Evolutionary conservation across 1,140 invertebrate species (phyloP).

Genomic region (Pseudoatta argentina): DNA sequence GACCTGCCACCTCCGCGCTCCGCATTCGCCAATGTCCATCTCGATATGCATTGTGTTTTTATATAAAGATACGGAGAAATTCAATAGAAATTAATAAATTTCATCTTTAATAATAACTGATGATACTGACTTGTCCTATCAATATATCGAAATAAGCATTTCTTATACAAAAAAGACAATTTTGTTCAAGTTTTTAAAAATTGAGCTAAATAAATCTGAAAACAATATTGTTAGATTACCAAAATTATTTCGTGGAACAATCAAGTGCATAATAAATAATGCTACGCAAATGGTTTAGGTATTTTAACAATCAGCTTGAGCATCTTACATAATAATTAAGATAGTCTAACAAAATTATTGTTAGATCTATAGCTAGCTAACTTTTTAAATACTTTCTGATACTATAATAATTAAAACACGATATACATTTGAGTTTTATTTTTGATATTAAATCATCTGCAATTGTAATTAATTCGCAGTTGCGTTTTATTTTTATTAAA

Average conservation of each 20-base stretch:
- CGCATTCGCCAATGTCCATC: background rate
- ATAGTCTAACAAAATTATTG: too few species aligned
- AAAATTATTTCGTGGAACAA: too few species aligned
- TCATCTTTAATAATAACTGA: background rate
- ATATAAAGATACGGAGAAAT: background rate
- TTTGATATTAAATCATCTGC: background rate
- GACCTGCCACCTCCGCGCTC: background rate
- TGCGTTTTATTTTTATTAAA: background rate
- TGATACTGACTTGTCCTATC: background rate
- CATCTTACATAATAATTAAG: too few species aligned
- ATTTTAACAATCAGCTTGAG: too few species aligned
- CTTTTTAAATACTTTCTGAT: too few species aligned
- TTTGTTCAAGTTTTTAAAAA: too few species aligned
- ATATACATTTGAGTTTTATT: background rate
- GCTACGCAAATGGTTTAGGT: too few species aligned
- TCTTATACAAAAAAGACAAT: too few species aligned
- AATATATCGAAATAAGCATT: slow-evolving; percentile 1
- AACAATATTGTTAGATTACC: too few species aligned
- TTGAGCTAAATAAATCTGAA: too few species aligned
- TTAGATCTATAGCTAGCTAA: too few species aligned
- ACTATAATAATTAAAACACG: background rate
- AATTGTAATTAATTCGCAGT: background rate
- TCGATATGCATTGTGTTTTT: slow-evolving; percentile 4
- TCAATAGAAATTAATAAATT: background rate
- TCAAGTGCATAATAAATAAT: too few species aligned